These are phyloP conservation scores for Chrysolina oricalcia DNA, from an alignment of 2,888 invertebrate species.

Conservation along the genomic window DNA sequence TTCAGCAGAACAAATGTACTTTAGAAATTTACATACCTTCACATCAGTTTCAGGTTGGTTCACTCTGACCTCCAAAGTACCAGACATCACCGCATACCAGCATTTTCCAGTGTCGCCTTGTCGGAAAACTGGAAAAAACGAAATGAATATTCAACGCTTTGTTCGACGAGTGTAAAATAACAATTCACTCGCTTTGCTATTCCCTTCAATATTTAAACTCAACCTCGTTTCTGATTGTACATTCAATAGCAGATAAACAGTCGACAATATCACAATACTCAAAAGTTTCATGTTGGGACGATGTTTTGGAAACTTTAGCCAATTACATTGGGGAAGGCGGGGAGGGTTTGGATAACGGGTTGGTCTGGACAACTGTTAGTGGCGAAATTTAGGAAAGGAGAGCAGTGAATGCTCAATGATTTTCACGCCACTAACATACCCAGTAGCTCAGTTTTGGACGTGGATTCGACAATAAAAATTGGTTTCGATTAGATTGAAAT, in stretches of 20 bases:
- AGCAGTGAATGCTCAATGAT: no score
- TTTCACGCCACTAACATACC: no score
- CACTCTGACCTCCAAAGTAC: conserved; percentile 80
- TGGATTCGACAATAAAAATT: no score
- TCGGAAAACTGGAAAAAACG: conserved; percentile 78
- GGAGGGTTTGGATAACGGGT: no score
- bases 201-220: background rate
- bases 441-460: no score
- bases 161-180: background rate
- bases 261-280: background rate
- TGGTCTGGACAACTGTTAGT: no score
- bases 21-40: conserved; percentile 73
- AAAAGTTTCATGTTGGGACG: no score
- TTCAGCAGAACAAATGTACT: no score
- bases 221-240: background rate
- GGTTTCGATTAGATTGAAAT: no score
- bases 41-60: conserved; percentile 75
- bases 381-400: no score
- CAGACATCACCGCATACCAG: conserved; percentile 85
- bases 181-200: background rate
- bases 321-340: no score
- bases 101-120: conserved; percentile 86
- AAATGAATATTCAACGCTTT: conserved; percentile 30
- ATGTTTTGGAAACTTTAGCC: no score
- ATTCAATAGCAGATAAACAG: background rate